Evolutionary conservation across 2,113 vertebrate species (phyloP), one percentile per base, ranked within the genome.

Genomic region (Grantiella picta): DNA sequence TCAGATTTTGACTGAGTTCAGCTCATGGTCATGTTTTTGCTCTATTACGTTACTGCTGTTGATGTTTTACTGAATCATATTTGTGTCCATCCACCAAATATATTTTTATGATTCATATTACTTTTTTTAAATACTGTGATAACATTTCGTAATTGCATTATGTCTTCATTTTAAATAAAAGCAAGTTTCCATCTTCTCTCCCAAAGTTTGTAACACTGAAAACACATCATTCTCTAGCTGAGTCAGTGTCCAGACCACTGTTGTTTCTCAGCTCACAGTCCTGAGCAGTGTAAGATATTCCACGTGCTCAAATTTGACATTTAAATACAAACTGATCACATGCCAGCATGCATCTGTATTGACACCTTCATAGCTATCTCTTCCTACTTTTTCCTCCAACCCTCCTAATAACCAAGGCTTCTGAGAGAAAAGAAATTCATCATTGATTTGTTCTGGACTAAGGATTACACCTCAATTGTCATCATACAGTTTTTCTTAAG

Each of bases 31-130:
- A 44, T 52, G 27, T 89, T 94, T 94, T 93, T 56, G 56, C 36
- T 57, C 31, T 60, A 77, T 82, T 76, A 73, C 3, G 0, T 92
- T 92, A 88, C 38, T 79, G 45, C 20, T 95, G 60, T 52, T 91
- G 61, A 87, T 93, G 53, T 92, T 96, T 66, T 76, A 78, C 73
- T 89, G 53, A 19, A 81, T 60, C 64, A 49, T 83, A 42, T 53
- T 91, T 79, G 70, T 6, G 0, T 69, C 68, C 60, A 82, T 66
- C n/a, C 77, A 83, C 38, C 31, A 40, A 90, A 93, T 63, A 81
- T n/a, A 60, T 72, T 50, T 69, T 69, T 28, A 90, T 92, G 60
- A 95, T 79, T 96, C 81, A 94, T 57, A 63, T 85, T 70, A 92
- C 54, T 82, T 68, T 60, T 12, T 7, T 0, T 17, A 35, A 77